Base-by-base conservation (phyloP, 2,888 invertebrate species). In the Drosophila kambysellisi region DNA sequence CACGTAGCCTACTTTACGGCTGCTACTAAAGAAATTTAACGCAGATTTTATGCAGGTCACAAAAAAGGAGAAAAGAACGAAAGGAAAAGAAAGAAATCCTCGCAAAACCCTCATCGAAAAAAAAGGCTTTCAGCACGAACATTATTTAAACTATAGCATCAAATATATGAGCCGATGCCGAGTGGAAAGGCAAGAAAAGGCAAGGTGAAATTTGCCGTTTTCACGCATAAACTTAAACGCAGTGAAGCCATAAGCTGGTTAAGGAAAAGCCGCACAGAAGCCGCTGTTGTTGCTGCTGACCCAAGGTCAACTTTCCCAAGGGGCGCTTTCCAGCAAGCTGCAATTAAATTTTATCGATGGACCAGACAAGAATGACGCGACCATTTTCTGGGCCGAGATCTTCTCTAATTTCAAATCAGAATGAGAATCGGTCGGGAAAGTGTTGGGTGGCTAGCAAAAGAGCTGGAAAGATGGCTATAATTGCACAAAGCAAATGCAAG, bases 401-500 rank as follows among this genome's bases (percentile, higher is more conserved):
- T 12, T 71, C 51, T 56, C 32, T 17, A 30, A 59, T 66, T 52
- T 50, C 58, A 39, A 17, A 52, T 8, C 20, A 41, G 72, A 59
- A 52, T 29, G 15, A 17, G 12, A 2, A 25, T 8, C 8, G 6
- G 25, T 12, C 1, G 20, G 53, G 46, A 2, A 46, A 37, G 43
- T 20, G 25, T 50, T 25, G 15, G 54, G 41, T 35, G 12, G 12
- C 17, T 32, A 7, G 56, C 9, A 29, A 32, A 33, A 39, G 12
- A 33, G 29, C 17, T 43, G 25, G 15, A 48, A 25, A 32, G 35
- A 60, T 66, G 51, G 53, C 37, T 72, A 77, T 85, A 85, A 88
- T 84, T 88, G 88, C 80, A 79, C 88, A 84, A 83, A 83, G 87
- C 83, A 68, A 83, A 76, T 64, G 80, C 56, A 71, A 68, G 70